Evolutionary conservation across 2,113 vertebrate genomes (phyloP), one percentile per base, ranked within the genome.

Genomic region (Cochlearius cochlearius): DNA sequence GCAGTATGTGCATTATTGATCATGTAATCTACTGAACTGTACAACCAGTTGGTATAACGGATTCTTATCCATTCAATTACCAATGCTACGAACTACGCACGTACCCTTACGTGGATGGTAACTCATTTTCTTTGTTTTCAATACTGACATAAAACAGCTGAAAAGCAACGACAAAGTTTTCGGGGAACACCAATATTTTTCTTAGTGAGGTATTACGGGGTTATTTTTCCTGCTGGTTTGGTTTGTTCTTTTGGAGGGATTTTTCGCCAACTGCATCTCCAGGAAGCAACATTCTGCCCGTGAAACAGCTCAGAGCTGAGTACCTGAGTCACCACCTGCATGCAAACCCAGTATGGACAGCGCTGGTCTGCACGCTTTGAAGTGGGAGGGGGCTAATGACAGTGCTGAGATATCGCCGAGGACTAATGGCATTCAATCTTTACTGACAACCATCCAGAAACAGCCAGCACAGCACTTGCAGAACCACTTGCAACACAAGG

Each of bases 1-100:
- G 83, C 80, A 96, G 64, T 41, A 60, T 18, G 60, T 94, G 39
- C 89, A 84, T 95, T 97, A 97, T 92, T 75, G 88, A 96, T 93
- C 83, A 74, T n/a, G 39, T 75, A 77, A 96, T 91, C 76, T 86
- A 67, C 76, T 52, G 58, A 49, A 78, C 72, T 89, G 49, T 36
- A 90, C 63, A 88, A 77, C 34, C 64, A 88, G 47, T 63, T 71
- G 47, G 60, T 64, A 60, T 78, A 94, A 91, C 29, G 19, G 74
- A 95, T 89, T 34, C 0, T 81, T 81, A 78, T 29, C 39, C 56
- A 53, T 56, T 87, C 86, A 74, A 32, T 94, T 88, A 52, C 73
- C 79, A 64, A 85, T 50, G 36, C 43, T 67, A 49, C 29, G 43
- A 81, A 75, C 68, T 34, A 60, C 1, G 0, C 29, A 47, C 0